Evolutionary conservation across 2,113 vertebrate genomes (phyloP), one percentile per base, ranked within the genome.

Genomic region (Macroglossus sobrinus): DNA sequence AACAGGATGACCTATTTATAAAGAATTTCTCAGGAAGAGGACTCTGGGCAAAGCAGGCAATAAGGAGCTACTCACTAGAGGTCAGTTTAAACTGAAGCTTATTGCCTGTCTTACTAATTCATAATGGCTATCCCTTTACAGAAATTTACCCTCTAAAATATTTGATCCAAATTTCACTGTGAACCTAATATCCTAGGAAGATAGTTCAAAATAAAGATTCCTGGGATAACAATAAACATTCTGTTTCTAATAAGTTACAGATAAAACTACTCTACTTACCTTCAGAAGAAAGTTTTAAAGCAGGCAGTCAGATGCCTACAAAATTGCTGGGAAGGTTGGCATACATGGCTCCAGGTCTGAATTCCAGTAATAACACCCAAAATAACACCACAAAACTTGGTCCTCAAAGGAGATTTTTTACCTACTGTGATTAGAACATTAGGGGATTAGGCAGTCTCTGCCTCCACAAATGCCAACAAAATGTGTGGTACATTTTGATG

Each of bases 241-340:
- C 30, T 45, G 5, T 68, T 35, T 75, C 13, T 10, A 40, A 59
- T 43, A 26, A 3, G 18, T 89, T 89, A 13, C n/a, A 89, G 55
- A 45, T 72, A 76, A 69, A 92, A 90, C 2, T 5, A 59, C 4
- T 81, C 4, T 47, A 24, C 1, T 53, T 71, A n/a, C 0, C 71
- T 95, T 75, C 28, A 68, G n/a, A 82, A 91, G 26, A 84, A 92
- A 61, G 53, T 4, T 91, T 66, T 89, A 92, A 74, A 81, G 53
- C n/a, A 57, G 13, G 18, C 5, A 53, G 8, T 26, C 3, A 33
- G 9, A 66, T 68, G 18, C 57, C 68, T 68, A 57, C 24, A 84
- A 59, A 59, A 50, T 40, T 22, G 30, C 74, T 22, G 47, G 55
- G 26, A 91, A 3, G 4, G 3, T 94, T 92, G 40, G 4, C 0